These are phyloP conservation scores for Pelodytes ibericus DNA, from an alignment of 2,797 vertebrate genomes.

Conservation along the genomic window DNA sequence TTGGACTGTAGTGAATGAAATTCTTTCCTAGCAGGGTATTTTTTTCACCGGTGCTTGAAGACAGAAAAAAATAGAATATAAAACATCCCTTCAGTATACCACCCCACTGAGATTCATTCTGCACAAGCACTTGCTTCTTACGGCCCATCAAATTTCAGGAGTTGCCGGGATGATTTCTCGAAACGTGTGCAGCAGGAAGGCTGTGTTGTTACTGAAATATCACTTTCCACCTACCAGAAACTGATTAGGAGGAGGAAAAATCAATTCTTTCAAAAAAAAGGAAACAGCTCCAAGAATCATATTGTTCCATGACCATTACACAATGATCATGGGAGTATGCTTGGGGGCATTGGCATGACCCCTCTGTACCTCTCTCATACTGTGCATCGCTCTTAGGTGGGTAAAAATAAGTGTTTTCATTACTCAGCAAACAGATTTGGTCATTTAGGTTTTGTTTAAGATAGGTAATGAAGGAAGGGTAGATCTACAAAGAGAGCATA, in stretches of 20 bases:
- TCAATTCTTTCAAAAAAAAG: constrained; percentile 32
- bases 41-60: constrained; percentile 16
- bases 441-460: no score
- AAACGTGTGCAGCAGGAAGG: constrained; percentile 18
- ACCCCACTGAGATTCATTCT: constrained; percentile 42
- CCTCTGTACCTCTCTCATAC: not conserved
- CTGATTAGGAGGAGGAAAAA: constrained; percentile 35
- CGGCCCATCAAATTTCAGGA: constrained; percentile 34
- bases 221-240: constrained; percentile 30
- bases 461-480: no score
- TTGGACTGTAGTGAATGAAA: not conserved
- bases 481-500: no score
- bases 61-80: constrained; percentile 30
- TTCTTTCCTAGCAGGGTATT: not conserved
- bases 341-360: not conserved
- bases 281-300: not conserved
- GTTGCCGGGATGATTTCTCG: constrained; percentile 11
- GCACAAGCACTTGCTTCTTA: constrained; percentile 23
- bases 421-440: not conserved
- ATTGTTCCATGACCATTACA: not conserved
- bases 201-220: constrained; percentile 35
- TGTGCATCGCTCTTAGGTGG: not conserved
- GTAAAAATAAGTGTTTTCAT: constrained; percentile 9
- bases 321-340: constrained; percentile 12
- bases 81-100: constrained; percentile 13